phyloP scores from a whole-genome alignment of 2,113 vertebrate species.

The Hippocampus comes region DNA sequence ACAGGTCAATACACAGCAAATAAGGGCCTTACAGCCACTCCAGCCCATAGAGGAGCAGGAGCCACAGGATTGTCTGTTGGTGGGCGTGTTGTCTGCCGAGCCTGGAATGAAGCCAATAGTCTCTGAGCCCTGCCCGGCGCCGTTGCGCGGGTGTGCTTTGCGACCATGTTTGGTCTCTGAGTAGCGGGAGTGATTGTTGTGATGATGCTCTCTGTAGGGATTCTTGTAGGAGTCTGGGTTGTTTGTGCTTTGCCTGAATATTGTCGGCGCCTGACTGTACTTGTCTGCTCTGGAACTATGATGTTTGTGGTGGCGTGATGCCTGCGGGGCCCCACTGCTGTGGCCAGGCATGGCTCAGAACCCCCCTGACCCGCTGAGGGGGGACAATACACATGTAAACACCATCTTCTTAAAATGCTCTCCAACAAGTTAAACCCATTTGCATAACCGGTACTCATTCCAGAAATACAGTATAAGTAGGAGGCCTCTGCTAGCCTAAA shows the following conservation, averaged over 20 bases:
- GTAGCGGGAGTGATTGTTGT: conserved; percentile 49
- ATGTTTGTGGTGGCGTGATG: conserved; percentile 56
- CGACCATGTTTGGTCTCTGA: conserved; percentile 62
- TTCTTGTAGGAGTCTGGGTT: conserved; percentile 74
- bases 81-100: conserved; percentile 73
- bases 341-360: conserved; percentile 84
- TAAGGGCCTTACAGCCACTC: conserved; percentile 68
- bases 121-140: conserved; percentile 76
- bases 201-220: conserved; percentile 47
- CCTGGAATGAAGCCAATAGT: conserved; percentile 86
- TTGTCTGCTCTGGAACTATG: conserved; percentile 63
- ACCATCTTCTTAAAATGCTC: neutral
- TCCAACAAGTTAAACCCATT: neutral
- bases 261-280: conserved; percentile 59
- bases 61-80: conserved; percentile 68
- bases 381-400: conserved; percentile 1
- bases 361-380: conserved; percentile 56
- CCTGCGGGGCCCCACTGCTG: conserved; percentile 63
- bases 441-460: conserved; percentile 3
- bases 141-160: conserved; percentile 69
- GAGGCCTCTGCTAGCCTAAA: neutral
- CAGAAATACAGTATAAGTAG: neutral
- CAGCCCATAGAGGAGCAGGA: conserved; percentile 81
- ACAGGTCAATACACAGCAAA: conserved; percentile 79
- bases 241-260: conserved; percentile 62